Evolutionary conservation across 2,113 vertebrate species (phyloP).

Genomic region (Anseranas semipalmata): DNA sequence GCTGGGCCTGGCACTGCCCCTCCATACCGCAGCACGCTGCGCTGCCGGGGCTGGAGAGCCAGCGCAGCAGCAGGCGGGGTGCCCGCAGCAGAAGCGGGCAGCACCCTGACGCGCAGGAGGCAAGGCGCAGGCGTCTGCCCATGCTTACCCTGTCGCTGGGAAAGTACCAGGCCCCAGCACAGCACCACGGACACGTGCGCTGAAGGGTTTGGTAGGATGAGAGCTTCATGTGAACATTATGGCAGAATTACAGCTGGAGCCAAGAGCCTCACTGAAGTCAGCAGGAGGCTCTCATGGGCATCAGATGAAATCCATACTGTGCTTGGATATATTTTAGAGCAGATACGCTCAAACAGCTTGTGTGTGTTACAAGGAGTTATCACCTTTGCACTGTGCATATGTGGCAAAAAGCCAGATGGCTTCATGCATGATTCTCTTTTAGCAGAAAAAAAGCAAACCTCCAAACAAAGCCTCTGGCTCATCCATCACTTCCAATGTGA

Average conservation of each 20-base stretch:
- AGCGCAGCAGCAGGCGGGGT: accelerated
- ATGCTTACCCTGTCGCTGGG: background rate
- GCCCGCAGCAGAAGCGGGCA: background rate
- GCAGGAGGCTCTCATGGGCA: background rate
- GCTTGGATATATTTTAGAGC: background rate
- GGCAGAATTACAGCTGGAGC: background rate
- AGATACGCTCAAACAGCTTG: background rate
- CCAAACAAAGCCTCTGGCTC: background rate
- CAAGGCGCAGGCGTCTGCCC: background rate
- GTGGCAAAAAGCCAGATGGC: background rate
- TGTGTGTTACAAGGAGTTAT: background rate
- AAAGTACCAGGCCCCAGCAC: too few relatives aligned
- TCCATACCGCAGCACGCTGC: too few relatives aligned
- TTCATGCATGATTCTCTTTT: background rate
- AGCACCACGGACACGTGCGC: too few relatives aligned
- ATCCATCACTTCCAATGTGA: background rate
- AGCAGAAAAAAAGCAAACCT: background rate
- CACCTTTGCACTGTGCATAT: background rate
- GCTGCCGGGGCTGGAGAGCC: background rate
- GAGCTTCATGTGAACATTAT: background rate
- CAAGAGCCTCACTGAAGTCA: background rate
- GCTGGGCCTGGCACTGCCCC: background rate
- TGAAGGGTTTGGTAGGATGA: background rate
- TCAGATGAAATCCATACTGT: background rate
- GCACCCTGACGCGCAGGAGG: background rate